Evolutionary conservation across 2,797 vertebrate genomes (phyloP).

Genomic region (Echiichthys vipera): DNA sequence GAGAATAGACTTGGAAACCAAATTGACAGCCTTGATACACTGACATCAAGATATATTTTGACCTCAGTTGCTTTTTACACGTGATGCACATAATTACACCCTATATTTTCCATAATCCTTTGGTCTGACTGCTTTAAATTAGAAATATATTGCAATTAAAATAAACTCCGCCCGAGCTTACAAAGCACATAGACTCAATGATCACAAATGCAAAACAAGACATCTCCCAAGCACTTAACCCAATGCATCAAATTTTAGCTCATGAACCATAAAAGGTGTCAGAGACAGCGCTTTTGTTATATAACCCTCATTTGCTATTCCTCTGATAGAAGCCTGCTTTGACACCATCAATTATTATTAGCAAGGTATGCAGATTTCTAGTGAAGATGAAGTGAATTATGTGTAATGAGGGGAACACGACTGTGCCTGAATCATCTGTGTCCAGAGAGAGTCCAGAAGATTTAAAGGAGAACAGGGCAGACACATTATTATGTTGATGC

Average conservation of each 20-base stretch:
- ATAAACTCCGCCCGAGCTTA: conserved; percentile 1
- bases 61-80: conserved; percentile 29
- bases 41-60: conserved; percentile 19
- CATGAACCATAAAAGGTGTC: conserved; percentile 68
- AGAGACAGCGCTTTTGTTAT: conserved; percentile 53
- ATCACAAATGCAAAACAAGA: conserved; percentile 75
- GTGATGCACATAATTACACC: conserved; percentile 27
- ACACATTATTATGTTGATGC: conserved; percentile 14
- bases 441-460: conserved; percentile 19
- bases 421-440: conserved; percentile 11
- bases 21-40: conserved; percentile 24
- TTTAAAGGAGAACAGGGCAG: conserved; percentile 25
- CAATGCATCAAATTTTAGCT: conserved; percentile 63
- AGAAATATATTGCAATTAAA: conserved; percentile 39
- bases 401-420: conserved; percentile 34
- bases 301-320: conserved; percentile 64
- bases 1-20: conserved; percentile 14
- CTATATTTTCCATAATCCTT: conserved; percentile 1
- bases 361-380: conserved; percentile 57
- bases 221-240: conserved; percentile 61
- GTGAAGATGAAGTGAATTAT: conserved; percentile 59
- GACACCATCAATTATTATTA: conserved; percentile 71
- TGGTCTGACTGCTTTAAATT: conserved; percentile 34
- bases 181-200: conserved; percentile 52
- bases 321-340: conserved; percentile 44